A percentile compares a stretch with the other conserved stretches of the same genome.
Conservation (phyloP, 2,113 vertebrate genomes). For the Eulemur rufifrons region DNA sequence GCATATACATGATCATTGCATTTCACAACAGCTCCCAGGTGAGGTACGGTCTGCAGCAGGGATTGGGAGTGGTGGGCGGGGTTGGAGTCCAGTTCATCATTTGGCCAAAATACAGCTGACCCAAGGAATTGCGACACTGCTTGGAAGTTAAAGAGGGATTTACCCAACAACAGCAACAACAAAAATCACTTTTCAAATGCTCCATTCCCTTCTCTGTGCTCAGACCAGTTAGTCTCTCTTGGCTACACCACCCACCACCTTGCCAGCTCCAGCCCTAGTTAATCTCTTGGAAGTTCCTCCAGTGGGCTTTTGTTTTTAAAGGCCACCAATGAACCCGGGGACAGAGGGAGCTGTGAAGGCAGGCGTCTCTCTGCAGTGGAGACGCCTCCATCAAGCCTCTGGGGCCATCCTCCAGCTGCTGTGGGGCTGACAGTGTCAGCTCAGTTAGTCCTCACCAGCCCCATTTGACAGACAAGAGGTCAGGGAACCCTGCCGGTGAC, state of each 20-base stretch:
- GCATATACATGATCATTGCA: accelerated
- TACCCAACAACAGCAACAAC: too few relatives aligned
- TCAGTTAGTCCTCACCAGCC: not conserved
- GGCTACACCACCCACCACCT: not conserved
- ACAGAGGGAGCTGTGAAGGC: not conserved
- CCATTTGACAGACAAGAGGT: not conserved
- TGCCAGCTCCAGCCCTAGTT: not conserved
- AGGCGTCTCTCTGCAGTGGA: not conserved
- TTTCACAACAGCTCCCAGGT: not conserved
- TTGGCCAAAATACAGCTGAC: not conserved
- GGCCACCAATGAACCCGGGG: not conserved
- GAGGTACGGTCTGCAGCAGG: not conserved
- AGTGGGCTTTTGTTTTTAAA: not conserved
- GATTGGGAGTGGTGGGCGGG: not conserved
- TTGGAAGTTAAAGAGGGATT: not conserved
- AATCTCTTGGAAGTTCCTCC: not conserved
- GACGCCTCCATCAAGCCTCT: not conserved
- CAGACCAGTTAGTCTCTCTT: not conserved
- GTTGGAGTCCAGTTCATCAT: not conserved
- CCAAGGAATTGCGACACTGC: not conserved
- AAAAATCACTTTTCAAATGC: not conserved
- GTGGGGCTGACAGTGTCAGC: not conserved
- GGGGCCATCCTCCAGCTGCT: not conserved
- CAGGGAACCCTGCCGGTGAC: not conserved
- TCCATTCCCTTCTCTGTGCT: not conserved